These are phyloP conservation scores for Phenacoccus solenopsis DNA, from an alignment of 1,140 invertebrate genomes.

Conservation along the genomic window DNA sequence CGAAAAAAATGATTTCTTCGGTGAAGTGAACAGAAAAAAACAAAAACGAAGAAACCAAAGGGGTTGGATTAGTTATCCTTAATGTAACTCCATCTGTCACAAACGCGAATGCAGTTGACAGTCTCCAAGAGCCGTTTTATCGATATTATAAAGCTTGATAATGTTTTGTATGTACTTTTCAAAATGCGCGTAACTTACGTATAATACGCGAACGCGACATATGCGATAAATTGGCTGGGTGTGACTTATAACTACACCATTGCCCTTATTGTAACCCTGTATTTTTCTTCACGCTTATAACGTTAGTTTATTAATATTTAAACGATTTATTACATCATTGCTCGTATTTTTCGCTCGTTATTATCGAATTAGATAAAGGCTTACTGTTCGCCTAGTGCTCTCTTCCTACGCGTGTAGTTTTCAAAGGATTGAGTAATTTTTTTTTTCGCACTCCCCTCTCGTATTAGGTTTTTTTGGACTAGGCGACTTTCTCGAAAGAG, in stretches of 20 bases:
- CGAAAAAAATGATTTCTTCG: not conserved
- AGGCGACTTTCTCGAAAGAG: no score
- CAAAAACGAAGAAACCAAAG: not conserved
- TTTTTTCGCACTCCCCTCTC: not conserved
- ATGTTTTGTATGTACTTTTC: slow-evolving; percentile 15
- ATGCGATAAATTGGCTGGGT: slow-evolving; percentile 17
- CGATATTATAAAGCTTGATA: slow-evolving; percentile 17
- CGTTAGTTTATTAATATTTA: slow-evolving; percentile 15
- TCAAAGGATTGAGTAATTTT: slow-evolving; percentile 9
- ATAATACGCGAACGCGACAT: slow-evolving; percentile 11
- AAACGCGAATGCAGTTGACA: slow-evolving; percentile 16
- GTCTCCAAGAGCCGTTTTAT: slow-evolving; percentile 14
- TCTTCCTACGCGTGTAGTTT: not conserved
- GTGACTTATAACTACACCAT: slow-evolving; percentile 8
- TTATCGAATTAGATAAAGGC: slow-evolving; percentile 16
- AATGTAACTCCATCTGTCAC: slow-evolving; percentile 13
- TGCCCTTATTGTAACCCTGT: not conserved
- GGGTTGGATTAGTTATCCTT: slow-evolving; percentile 14
- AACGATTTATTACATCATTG: slow-evolving; percentile 15
- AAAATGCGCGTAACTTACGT: slow-evolving; percentile 13
- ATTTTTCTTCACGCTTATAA: slow-evolving; percentile 9
- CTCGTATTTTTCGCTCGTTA: not conserved
- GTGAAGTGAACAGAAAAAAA: not conserved
- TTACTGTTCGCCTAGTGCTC: not conserved
- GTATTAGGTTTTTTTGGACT: no score